phyloP scores from a whole-genome alignment of 2,113 vertebrate genomes.

The Calidris pygmaea region DNA sequence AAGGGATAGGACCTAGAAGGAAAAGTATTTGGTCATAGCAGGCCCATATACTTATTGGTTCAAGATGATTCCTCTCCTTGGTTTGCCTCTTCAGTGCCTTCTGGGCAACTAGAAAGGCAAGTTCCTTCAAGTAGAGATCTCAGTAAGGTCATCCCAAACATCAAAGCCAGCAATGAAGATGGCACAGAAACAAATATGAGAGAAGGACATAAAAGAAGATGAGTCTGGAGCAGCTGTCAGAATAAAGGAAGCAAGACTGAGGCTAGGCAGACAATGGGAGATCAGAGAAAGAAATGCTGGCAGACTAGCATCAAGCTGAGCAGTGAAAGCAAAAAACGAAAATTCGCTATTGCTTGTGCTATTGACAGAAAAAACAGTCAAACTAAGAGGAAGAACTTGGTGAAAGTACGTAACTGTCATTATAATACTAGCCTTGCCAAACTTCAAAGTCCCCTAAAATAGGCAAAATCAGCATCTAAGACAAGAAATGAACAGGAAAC shows the following conservation, averaged over 20 bases:
- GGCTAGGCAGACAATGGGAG: background rate
- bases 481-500: background rate
- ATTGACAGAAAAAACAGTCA: conserved; percentile 25
- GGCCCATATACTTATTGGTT: background rate
- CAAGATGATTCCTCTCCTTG: background rate
- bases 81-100: background rate
- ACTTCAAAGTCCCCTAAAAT: background rate
- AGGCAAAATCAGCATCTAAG: background rate
- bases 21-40: background rate
- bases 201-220: background rate
- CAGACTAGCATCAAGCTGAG: conserved; percentile 24
- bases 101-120: background rate
- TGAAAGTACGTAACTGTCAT: background rate
- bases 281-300: background rate
- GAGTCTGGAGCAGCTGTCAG: background rate
- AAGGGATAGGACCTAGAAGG: background rate
- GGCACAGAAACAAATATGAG: background rate
- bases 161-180: conserved; percentile 1
- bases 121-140: background rate
- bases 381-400: background rate
- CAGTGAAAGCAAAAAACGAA: conserved; percentile 6
- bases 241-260: background rate
- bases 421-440: background rate
- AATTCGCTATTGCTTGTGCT: background rate
- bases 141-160: background rate